Evolutionary conservation across 1,140 invertebrate species (phyloP).

Genomic region (Drosophila orosa): DNA sequence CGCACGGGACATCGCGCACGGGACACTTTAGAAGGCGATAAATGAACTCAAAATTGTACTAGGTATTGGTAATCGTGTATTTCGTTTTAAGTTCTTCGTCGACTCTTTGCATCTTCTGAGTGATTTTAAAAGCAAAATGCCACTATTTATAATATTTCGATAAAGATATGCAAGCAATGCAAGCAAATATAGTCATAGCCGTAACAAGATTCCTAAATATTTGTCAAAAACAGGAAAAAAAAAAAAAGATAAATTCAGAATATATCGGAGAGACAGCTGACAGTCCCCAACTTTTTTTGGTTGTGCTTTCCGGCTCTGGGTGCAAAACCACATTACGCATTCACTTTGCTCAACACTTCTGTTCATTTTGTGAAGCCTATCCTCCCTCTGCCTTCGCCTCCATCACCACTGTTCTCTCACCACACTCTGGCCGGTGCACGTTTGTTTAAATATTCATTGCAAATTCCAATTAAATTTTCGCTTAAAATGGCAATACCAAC

Average conservation of each 20-base stretch:
- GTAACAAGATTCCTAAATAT: background rate
- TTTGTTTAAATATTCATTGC: constrained; percentile 77
- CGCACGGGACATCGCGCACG: no score
- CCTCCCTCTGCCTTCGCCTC: constrained; percentile 12
- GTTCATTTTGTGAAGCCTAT: constrained; percentile 65
- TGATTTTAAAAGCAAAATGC: no score
- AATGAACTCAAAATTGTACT: no score
- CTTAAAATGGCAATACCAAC: constrained; percentile 77
- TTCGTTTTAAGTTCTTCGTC: no score
- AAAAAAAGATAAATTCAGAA: background rate
- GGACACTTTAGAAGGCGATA: no score
- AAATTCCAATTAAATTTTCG: constrained; percentile 77
- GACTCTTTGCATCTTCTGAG: no score
- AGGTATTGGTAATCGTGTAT: no score
- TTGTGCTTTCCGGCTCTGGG: constrained; percentile 13
- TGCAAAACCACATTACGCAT: constrained; percentile 67
- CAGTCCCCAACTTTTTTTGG: constrained; percentile 28
- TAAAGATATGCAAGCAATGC: background rate
- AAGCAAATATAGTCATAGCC: background rate
- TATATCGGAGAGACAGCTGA: constrained; percentile 25
- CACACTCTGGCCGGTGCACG: constrained; percentile 35
- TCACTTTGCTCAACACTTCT: constrained; percentile 77
- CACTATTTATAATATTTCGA: no score
- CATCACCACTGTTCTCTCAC: background rate
- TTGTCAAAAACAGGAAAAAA: background rate